Percentiles rank a stretch among this genome's conserved stretches.
Evolutionary conservation across 2,797 vertebrate species (phyloP).

Genomic region (Acipenser ruthenus): DNA sequence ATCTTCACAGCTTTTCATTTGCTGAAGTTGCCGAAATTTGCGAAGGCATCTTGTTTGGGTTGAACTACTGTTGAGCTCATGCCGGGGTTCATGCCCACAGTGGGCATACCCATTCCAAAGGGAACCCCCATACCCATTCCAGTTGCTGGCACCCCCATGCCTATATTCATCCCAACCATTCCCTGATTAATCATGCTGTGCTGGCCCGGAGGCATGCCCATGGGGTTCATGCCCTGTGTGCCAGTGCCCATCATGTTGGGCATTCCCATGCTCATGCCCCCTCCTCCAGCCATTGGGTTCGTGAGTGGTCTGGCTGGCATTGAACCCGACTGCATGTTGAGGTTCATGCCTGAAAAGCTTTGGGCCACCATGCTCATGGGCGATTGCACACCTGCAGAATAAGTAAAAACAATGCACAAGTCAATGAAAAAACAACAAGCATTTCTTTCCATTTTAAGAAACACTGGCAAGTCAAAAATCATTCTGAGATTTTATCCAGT

Average conservation of each 20-base stretch:
- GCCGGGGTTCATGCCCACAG: conserved; percentile 59
- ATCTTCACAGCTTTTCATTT: conserved; percentile 71
- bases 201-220: conserved; percentile 38
- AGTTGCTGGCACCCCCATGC: conserved; percentile 55
- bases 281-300: conserved; percentile 54
- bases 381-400: conserved; percentile 64
- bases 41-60: conserved; percentile 94
- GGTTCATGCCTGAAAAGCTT: conserved; percentile 79
- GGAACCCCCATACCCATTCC: conserved; percentile 68
- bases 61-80: conserved; percentile 70
- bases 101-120: conserved; percentile 69
- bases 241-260: conserved; percentile 22
- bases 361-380: conserved; percentile 77
- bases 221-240: conserved; percentile 7
- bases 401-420: conserved; percentile 10
- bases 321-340: conserved; percentile 68
- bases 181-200: conserved; percentile 56
- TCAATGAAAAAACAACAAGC: too few relatives aligned
- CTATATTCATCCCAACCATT: conserved; percentile 61
- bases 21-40: conserved; percentile 97
- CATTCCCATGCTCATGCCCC: conserved; percentile 66
- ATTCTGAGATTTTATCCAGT: too few relatives aligned
- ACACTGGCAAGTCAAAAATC: too few relatives aligned
- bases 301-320: conserved; percentile 58
- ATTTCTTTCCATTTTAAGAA: too few relatives aligned